Conservation (phyloP, 1,140 invertebrate genomes). For the Drosophila navojoa region DNA sequence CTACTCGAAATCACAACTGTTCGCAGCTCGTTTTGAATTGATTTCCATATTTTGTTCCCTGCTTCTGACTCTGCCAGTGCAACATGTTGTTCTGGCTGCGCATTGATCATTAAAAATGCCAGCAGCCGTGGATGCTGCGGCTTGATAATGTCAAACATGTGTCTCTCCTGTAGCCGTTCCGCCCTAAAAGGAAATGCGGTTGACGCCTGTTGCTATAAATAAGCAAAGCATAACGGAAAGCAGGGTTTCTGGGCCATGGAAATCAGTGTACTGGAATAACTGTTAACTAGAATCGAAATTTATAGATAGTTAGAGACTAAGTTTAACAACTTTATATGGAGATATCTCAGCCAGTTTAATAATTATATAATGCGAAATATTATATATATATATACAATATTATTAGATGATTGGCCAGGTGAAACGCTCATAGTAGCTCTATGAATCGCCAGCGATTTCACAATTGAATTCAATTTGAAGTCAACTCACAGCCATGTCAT, state of each 20-base stretch:
- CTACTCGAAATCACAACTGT: slow-evolving; percentile 69
- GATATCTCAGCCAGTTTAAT: too few species aligned
- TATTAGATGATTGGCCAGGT: not conserved
- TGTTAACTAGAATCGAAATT: too few species aligned
- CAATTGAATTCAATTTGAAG: slow-evolving; percentile 34
- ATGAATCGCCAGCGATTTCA: slow-evolving; percentile 16
- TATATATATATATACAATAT: too few species aligned
- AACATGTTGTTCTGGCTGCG: slow-evolving; percentile 35
- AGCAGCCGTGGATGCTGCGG: slow-evolving; percentile 56
- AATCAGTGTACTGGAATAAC: not conserved
- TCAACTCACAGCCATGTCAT: slow-evolving; percentile 57
- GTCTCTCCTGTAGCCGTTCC: slow-evolving; percentile 44
- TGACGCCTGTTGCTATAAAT: slow-evolving; percentile 24
- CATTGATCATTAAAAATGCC: slow-evolving; percentile 57
- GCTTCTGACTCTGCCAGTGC: not conserved
- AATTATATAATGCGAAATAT: too few species aligned
- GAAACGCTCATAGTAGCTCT: not conserved
- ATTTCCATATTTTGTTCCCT: slow-evolving; percentile 58
- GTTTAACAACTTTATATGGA: too few species aligned
- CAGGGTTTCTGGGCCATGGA: too few species aligned
- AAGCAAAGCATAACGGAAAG: slow-evolving; percentile 48
- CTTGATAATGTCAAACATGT: slow-evolving; percentile 78
- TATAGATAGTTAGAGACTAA: too few species aligned
- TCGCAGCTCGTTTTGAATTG: slow-evolving; percentile 61
- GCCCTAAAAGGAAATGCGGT: slow-evolving; percentile 44